phyloP scores from a whole-genome alignment of 2,797 vertebrate genomes.

The Etheostoma nigrum region DNA sequence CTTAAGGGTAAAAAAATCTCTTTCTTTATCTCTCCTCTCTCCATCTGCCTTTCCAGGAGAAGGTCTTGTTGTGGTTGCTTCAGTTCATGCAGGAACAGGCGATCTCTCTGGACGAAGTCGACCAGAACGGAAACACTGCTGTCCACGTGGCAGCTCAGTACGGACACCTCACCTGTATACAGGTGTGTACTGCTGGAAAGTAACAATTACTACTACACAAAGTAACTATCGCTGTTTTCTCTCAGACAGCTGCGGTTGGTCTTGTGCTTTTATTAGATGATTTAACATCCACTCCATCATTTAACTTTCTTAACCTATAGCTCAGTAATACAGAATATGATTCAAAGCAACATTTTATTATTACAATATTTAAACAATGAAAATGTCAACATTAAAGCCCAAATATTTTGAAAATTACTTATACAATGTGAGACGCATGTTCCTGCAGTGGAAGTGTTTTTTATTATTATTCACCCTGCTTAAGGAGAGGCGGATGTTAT shows the following conservation, averaged over 20 bases:
- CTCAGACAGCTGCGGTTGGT: background rate
- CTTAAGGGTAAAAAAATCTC: background rate
- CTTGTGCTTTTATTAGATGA: background rate
- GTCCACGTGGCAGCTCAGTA: conserved; percentile 94
- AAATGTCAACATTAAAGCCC: background rate
- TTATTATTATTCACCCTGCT: conserved; percentile 8
- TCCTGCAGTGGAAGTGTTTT: background rate
- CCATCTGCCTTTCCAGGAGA: conserved; percentile 85
- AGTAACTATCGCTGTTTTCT: background rate
- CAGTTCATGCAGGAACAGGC: conserved; percentile 99
- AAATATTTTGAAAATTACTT: background rate
- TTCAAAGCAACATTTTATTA: no score
- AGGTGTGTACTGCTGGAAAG: conserved; percentile 80
- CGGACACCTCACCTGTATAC: conserved; percentile 95
- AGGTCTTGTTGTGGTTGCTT: conserved; percentile 96
- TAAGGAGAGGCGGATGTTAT: conserved; percentile 46
- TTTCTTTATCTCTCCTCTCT: background rate
- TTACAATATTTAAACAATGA: background rate
- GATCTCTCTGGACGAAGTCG: conserved; percentile 95
- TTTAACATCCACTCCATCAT: background rate
- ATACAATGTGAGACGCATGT: background rate
- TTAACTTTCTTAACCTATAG: background rate
- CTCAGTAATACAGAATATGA: background rate
- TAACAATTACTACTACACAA: background rate
- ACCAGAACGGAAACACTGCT: conserved; percentile 95